A percentile compares a stretch with the other conserved stretches of the same genome.
These are phyloP conservation scores for Gandaritis pyraliata DNA, from an alignment of 2,888 invertebrate species.

Conservation along the genomic window DNA sequence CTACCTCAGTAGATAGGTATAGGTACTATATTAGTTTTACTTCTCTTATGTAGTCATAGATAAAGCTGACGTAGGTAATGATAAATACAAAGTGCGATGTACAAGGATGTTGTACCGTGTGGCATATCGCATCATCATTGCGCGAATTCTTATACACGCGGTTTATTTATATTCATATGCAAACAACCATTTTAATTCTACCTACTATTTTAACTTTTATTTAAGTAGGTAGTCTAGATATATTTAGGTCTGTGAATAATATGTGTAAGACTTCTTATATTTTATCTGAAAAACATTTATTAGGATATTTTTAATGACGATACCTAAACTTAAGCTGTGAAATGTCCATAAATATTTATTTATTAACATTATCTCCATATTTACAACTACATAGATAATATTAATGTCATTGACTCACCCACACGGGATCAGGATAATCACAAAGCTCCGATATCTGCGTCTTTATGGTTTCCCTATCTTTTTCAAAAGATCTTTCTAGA, in stretches of 20 bases:
- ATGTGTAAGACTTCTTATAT: too few species aligned
- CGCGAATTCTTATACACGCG: neutral
- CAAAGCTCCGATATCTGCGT: constrained; percentile 91
- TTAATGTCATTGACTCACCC: constrained; percentile 84
- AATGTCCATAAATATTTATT: too few species aligned
- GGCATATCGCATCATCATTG: constrained; percentile 2
- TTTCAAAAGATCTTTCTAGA: constrained; percentile 95
- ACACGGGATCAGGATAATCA: constrained; percentile 95
- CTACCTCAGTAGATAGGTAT: too few species aligned
- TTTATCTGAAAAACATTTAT: too few species aligned
- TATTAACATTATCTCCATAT: constrained; percentile 13
- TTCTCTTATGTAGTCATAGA: too few species aligned
- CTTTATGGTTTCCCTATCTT: constrained; percentile 93
- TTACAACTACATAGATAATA: constrained; percentile 20
- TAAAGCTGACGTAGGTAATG: constrained; percentile 11
- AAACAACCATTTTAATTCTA: neutral
- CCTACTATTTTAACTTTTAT: too few species aligned
- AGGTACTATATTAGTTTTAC: too few species aligned
- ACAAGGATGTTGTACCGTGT: constrained; percentile 7
- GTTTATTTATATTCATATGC: neutral
- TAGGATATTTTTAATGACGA: too few species aligned
- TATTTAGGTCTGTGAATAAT: too few species aligned
- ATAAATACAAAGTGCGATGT: constrained; percentile 18
- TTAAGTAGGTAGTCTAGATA: too few species aligned
- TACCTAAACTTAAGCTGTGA: too few species aligned